Base-by-base conservation (phyloP, 2,888 invertebrate genomes). In the Drosophila parthenogenetica region DNA sequence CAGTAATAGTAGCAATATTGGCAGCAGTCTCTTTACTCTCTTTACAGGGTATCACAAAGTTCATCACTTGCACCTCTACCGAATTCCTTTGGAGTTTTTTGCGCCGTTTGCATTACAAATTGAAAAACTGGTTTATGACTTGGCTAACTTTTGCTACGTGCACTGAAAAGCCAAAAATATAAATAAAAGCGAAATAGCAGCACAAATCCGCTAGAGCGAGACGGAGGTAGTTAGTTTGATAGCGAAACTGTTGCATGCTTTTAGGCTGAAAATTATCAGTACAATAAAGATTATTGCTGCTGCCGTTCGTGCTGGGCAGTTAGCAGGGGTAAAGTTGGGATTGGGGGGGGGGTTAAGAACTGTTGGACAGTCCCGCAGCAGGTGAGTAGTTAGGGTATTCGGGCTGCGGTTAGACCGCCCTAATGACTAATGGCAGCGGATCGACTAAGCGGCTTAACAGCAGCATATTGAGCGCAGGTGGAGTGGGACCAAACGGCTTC, bases 71-170 rank as follows among this genome's bases (percentile, higher is more conserved):
- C 17, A 5, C 11, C 19, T 19, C 14, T n/a, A 7, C 5, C 8
- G 5, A 16, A 14, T 39, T 13, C 2, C n/a, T 8, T 4, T 43
- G 40, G 5, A 19, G 13, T 17, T 32, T 50, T 22, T 29, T 16
- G n/a, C 17, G 25, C 59, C 67, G 59, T 60, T 61, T 80, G 73
- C 77, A 79, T 80, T 80, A 65, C 58, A 81, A 80, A 80, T 80
- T 81, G 81, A 69, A 77, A 78, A 87, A 69, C 77, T 80, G 86
- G 86, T 88, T 84, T 84, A 84, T 88, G 84, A 78, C 83, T 76
- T 63, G 80, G 80, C 84, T 88, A 88, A 84, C 73, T 88, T 83
- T 75, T 55, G 73, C 69, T 85, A 88, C 88, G 88, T 84, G 83
- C 77, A 77, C 42, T 60, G 77, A 68, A 74, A 81, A 83, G 16